A percentile compares a stretch with the other conserved stretches of the same genome.
These are phyloP conservation scores for Gallinago solitaria DNA, from an alignment of 2,797 vertebrate species.

Conservation along the genomic window DNA sequence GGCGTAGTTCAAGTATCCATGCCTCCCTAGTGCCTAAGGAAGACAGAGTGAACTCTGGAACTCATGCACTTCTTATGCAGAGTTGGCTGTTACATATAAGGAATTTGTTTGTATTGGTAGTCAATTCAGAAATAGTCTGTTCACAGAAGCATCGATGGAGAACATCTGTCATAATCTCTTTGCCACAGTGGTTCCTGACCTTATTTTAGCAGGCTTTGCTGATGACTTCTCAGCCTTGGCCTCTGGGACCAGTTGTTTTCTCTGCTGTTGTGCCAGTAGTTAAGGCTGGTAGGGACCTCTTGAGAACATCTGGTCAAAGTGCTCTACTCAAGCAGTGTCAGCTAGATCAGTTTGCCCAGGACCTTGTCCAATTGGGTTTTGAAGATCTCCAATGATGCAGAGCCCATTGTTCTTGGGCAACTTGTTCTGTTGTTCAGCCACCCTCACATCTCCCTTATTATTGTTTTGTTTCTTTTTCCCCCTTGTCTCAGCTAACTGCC, in stretches of 20 bases:
- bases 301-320: background rate
- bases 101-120: background rate
- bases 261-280: background rate
- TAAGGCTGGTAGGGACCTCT: background rate
- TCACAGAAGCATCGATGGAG: background rate
- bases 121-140: slow-evolving; percentile 13
- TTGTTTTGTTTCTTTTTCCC: background rate
- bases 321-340: background rate
- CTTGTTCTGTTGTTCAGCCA: background rate
- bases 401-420: background rate
- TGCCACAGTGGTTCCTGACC: background rate
- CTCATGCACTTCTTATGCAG: background rate
- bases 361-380: background rate
- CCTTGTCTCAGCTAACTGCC: background rate
- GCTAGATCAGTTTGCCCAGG: background rate
- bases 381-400: background rate
- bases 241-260: background rate
- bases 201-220: background rate
- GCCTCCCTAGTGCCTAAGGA: background rate
- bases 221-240: background rate
- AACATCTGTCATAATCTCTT: background rate
- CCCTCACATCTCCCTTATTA: background rate
- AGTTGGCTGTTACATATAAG: background rate
- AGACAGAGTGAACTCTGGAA: background rate
- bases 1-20: background rate